Conservation (phyloP, 2,113 vertebrate species). For the Brachypodius melanocephalos region DNA sequence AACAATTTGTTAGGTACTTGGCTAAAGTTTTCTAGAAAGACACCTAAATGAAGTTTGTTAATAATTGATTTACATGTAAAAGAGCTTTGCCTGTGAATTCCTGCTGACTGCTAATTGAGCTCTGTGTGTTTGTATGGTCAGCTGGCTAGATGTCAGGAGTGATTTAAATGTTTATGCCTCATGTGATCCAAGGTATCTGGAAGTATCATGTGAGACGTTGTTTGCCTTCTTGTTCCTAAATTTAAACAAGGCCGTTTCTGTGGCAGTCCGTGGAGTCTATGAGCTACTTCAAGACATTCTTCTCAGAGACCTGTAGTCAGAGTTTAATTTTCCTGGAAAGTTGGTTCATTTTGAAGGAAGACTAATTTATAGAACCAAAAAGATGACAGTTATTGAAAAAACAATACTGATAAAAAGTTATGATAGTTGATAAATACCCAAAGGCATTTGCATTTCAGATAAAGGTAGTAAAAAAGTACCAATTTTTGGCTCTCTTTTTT, state of each 20-base stretch:
- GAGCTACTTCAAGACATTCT: not conserved
- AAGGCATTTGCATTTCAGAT: not conserved
- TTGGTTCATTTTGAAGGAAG: not conserved
- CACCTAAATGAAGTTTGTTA: conserved; percentile 41
- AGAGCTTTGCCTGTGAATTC: conserved; percentile 39
- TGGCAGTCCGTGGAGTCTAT: not conserved
- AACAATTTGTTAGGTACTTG: conserved; percentile 60
- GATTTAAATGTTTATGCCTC: conserved; percentile 56
- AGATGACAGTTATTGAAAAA: not conserved
- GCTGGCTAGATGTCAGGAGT: conserved; percentile 27
- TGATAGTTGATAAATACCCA: not conserved
- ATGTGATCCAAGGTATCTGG: conserved; percentile 49
- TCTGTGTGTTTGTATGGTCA: conserved; percentile 29
- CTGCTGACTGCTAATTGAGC: conserved; percentile 29
- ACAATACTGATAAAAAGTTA: not conserved
- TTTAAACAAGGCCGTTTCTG: conserved; percentile 29
- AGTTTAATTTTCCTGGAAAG: not conserved
- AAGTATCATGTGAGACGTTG: conserved; percentile 52
- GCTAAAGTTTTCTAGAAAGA: conserved; percentile 67
- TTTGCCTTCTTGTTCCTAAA: conserved; percentile 57
- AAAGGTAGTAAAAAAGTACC: not conserved
- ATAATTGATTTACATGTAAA: conserved; percentile 61
- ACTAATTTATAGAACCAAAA: not conserved
- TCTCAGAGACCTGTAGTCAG: not conserved
- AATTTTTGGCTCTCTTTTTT: not conserved